A percentile compares a stretch with the other conserved stretches of the same genome.
phyloP scores from a whole-genome alignment of 2,888 invertebrate species.

The Leptinotarsa tumamoca region DNA sequence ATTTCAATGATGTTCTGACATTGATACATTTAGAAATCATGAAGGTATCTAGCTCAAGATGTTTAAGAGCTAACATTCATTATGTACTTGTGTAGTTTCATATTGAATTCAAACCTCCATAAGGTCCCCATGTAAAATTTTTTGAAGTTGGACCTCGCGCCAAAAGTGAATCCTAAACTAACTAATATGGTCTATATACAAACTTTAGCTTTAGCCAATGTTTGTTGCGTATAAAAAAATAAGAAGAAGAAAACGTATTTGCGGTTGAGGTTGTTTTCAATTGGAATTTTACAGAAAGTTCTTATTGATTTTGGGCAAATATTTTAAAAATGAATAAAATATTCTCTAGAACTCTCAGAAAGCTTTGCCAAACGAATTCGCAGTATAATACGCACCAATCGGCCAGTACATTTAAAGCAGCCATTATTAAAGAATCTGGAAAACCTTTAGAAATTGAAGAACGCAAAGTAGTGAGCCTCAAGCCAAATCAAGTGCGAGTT shows the following conservation, averaged over 20 bases:
- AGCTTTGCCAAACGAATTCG: conserved; percentile 1
- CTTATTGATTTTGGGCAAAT: neutral
- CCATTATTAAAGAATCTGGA: conserved; percentile 68
- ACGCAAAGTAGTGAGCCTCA: conserved; percentile 63
- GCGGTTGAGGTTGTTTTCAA: conserved; percentile 19
- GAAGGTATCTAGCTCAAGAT: too few relatives aligned
- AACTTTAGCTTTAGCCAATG: too few relatives aligned
- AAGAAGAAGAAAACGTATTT: neutral
- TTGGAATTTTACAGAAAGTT: neutral
- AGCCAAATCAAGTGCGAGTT: conserved; percentile 72
- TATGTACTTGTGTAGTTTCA: too few relatives aligned
- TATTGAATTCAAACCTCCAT: too few relatives aligned
- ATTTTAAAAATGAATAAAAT: conserved; percentile 42
- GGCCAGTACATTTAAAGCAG: conserved; percentile 64
- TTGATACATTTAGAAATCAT: too few relatives aligned
- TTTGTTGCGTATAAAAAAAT: neutral
- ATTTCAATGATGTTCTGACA: too few relatives aligned
- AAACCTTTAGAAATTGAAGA: conserved; percentile 69
- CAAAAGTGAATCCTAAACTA: too few relatives aligned
- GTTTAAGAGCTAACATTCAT: too few relatives aligned
- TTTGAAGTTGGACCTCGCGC: too few relatives aligned
- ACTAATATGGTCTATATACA: too few relatives aligned
- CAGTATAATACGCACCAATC: conserved; percentile 22
- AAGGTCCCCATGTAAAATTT: too few relatives aligned
- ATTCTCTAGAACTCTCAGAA: conserved; percentile 33